Conservation (phyloP, 2,797 vertebrate genomes). For the Arctocebus calabarensis region DNA sequence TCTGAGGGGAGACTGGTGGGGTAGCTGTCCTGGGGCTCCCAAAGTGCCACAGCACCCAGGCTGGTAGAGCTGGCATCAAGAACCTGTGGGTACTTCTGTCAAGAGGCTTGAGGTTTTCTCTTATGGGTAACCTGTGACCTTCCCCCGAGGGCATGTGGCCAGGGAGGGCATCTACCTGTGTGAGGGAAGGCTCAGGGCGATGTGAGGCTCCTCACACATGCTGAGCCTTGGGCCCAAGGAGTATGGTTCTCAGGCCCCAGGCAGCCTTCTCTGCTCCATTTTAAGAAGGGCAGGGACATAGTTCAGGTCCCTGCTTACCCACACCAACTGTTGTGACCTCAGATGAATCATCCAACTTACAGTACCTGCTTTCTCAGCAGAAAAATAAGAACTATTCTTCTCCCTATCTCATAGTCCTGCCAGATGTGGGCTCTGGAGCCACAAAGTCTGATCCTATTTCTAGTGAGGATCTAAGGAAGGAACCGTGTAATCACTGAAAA, state of each 20-base stretch:
- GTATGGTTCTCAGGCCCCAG: not conserved
- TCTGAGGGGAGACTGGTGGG: not conserved
- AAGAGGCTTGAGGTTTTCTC: not conserved
- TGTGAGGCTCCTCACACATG: not conserved
- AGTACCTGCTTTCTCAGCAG: not conserved
- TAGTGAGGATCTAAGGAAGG: not conserved
- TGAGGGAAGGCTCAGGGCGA: not conserved
- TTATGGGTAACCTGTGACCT: not conserved
- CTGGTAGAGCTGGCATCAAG: not conserved
- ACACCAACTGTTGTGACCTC: not conserved
- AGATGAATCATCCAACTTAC: not conserved
- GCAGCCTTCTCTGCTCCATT: not conserved
- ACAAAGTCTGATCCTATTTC: not conserved
- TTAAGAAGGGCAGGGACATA: not conserved
- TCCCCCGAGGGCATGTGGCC: not conserved
- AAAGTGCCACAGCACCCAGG: not conserved
- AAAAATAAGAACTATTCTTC: not conserved
- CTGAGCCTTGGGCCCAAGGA: not conserved
- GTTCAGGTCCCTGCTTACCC: not conserved
- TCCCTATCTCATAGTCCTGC: not conserved
- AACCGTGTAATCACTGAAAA: not conserved
- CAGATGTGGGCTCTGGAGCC: not conserved
- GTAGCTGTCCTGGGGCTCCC: not conserved
- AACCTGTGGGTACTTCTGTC: not conserved
- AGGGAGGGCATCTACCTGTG: not conserved